Evolutionary conservation across 1,140 invertebrate species (phyloP), one percentile per base, ranked within the genome.

Genomic region (Camponotus vicinus): DNA sequence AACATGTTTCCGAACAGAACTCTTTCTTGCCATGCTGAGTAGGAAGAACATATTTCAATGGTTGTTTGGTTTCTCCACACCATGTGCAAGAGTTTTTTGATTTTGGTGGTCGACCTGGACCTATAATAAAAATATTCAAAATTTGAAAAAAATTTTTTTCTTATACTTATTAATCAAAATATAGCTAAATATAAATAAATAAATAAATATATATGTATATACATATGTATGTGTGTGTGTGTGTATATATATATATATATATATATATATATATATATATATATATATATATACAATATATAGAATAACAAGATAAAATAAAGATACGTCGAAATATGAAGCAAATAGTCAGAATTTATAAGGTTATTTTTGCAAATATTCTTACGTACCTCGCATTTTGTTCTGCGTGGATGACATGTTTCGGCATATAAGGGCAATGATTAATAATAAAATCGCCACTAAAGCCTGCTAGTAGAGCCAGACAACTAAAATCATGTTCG

Each of bases 11-110:
- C 0, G 98, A 98, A 95, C 98, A 99, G 94, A 99, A 99, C 93
- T 98, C 98, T 93, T 98, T 98, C 92, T 98, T 98, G 13, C 98
- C 98, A 94, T 98, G 97, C 92, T 97, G 97, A 0, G 98, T 98
- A 6, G 98, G 98, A 69, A 98, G 95, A 61, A 98, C 97, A 95
- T 98, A 98, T 91, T 98, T 98, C 27, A 98, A 93, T 1, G 97
- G 97, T 67, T 97, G 96, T 94, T 98, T 98, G 63, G 96, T 96
- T 93, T 98, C 97, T 42, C 96, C 97, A 93, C 98, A 98, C 98
- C 98, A 98, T 2, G 97, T 98, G 94, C 98, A 98, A 21, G 96
- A 96, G 18, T 95, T 95, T 61, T 95, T 95, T 89, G 96, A 96
- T 94, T 98, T 98, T 34, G 97, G 97, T 64, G 97, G 97, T 92